These are phyloP conservation scores for Selene dorsalis DNA, from an alignment of 2,797 vertebrate genomes.

Conservation along the genomic window DNA sequence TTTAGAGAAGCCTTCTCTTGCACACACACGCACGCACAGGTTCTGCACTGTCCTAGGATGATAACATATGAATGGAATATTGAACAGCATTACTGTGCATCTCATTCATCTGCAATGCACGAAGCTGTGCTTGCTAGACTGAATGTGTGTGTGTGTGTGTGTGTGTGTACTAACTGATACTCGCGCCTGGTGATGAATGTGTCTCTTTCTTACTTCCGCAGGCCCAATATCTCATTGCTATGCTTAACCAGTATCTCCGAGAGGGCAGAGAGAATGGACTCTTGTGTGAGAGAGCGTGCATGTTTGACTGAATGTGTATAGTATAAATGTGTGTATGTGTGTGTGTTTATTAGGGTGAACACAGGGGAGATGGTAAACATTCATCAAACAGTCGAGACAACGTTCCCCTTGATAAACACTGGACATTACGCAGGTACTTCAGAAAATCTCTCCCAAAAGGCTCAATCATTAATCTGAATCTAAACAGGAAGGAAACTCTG, in stretches of 20 bases:
- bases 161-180: constrained; percentile 63
- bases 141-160: constrained; percentile 29
- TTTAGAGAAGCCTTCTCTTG: constrained; percentile 7
- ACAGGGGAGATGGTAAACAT: constrained; percentile 60
- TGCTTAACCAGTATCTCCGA: constrained; percentile 63
- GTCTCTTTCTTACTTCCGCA: constrained; percentile 64
- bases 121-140: constrained; percentile 33
- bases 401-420: constrained; percentile 52
- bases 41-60: constrained; percentile 63
- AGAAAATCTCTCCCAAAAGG: constrained; percentile 66
- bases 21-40: constrained; percentile 16
- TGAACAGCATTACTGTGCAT: constrained; percentile 63
- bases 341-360: constrained; percentile 22
- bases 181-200: constrained; percentile 78
- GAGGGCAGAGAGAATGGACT: constrained; percentile 65
- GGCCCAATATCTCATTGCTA: constrained; percentile 77
- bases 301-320: constrained; percentile 34
- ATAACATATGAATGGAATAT: constrained; percentile 73
- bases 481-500: constrained; percentile 47
- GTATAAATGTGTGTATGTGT: constrained; percentile 10
- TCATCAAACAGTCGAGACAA: constrained; percentile 63
- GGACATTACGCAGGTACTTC: constrained; percentile 63
- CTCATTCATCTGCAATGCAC: constrained; percentile 76
- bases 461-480: constrained; percentile 62
- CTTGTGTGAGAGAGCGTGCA: constrained; percentile 51